phyloP scores from a whole-genome alignment of 2,797 vertebrate genomes.

The Picus viridis region DNA sequence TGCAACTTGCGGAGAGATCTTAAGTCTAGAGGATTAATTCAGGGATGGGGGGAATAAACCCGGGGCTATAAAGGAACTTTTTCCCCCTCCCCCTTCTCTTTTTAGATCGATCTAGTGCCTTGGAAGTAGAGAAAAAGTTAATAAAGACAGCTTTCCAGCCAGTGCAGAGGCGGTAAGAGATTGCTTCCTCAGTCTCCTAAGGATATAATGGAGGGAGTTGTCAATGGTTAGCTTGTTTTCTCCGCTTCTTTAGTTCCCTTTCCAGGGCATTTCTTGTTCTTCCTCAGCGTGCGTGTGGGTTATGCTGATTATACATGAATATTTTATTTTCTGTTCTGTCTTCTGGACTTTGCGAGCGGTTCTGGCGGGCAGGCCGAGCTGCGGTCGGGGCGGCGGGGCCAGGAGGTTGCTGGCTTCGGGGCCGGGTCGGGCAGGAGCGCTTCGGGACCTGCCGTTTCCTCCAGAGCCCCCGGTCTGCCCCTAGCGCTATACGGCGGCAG shows the following conservation, averaged over 20 bases:
- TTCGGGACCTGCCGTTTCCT: neutral
- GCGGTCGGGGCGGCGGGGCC: neutral
- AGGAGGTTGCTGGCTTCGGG: neutral
- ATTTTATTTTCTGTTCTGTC: neutral
- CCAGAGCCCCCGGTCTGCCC: neutral
- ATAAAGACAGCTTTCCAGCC: conserved; percentile 91
- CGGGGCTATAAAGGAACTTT: conserved; percentile 41
- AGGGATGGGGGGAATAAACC: neutral
- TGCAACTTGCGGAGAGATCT: neutral
- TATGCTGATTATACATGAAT: neutral
- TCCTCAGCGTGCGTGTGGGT: neutral
- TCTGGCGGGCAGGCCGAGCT: neutral
- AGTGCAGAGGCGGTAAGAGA: conserved; percentile 88
- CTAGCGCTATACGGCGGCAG: neutral
- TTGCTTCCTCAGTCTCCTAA: conserved; percentile 54
- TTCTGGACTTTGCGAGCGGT: neutral
- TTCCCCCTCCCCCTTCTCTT: conserved; percentile 54
- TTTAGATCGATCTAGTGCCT: conserved; percentile 95
- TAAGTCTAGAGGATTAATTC: neutral
- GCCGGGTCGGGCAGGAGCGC: neutral
- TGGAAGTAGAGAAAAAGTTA: conserved; percentile 93
- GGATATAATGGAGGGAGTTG: conserved; percentile 28
- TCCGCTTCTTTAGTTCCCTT: conserved; percentile 17
- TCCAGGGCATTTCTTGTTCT: conserved; percentile 2
- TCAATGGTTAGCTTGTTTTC: conserved; percentile 51